These are phyloP conservation scores for Caenorhabditis zanzibari DNA, from an alignment of 2,888 invertebrate species.

Conservation along the genomic window DNA sequence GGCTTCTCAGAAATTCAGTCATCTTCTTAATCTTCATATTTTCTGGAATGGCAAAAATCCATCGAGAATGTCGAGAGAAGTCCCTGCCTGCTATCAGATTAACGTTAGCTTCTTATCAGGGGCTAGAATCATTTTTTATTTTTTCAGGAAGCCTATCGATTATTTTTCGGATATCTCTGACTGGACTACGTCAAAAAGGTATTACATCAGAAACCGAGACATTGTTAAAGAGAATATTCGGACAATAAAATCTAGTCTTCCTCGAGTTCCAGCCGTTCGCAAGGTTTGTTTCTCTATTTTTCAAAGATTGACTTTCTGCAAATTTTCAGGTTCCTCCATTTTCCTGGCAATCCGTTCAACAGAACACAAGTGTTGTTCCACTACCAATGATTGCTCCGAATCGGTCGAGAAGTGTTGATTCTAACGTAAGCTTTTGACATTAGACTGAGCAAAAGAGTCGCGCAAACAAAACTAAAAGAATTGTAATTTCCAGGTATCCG, in stretches of 20 bases:
- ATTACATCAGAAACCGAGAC: slow-evolving; percentile 63
- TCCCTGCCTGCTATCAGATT: slow-evolving; percentile 61
- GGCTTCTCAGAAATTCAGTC: slow-evolving; percentile 54
- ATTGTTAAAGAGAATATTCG: slow-evolving; percentile 72
- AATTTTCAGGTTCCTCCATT: slow-evolving; percentile 68
- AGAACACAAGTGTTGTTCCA: slow-evolving; percentile 64
- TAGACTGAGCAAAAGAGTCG: too few relatives aligned
- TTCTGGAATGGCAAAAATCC: slow-evolving; percentile 57
- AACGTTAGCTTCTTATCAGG: slow-evolving; percentile 35
- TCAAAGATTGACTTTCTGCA: too few relatives aligned
- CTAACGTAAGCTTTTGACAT: slow-evolving; percentile 37
- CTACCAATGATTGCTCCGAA: slow-evolving; percentile 56
- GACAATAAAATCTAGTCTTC: slow-evolving; percentile 63
- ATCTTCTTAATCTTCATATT: slow-evolving; percentile 33
- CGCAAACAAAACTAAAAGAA: neutral
- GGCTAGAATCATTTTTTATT: neutral
- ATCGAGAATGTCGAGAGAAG: slow-evolving; percentile 66
- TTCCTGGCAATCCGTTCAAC: slow-evolving; percentile 63
- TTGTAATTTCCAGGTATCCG: slow-evolving; percentile 43
- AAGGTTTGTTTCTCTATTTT: slow-evolving; percentile 35
- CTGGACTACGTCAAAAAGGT: slow-evolving; percentile 60
- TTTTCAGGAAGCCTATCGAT: slow-evolving; percentile 49
- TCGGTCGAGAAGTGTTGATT: slow-evolving; percentile 58
- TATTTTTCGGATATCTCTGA: slow-evolving; percentile 55
- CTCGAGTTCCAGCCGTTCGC: slow-evolving; percentile 49